A percentile compares a stretch with the other conserved stretches of the same genome.
Evolutionary conservation across 2,113 vertebrate genomes (phyloP).

Genomic region (Ophiodon elongatus): DNA sequence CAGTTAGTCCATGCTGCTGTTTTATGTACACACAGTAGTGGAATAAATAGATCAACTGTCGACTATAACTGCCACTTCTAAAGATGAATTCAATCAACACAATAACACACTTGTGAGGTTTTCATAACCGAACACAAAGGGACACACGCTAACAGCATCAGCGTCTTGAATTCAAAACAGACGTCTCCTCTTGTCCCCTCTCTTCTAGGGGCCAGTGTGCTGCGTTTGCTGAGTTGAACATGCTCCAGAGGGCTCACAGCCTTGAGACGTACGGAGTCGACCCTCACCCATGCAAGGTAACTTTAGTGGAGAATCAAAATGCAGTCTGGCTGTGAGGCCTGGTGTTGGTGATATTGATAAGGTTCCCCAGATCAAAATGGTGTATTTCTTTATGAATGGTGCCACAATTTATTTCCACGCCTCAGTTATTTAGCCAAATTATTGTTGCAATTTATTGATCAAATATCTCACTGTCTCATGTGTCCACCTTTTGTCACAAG

Average conservation of each 20-base stretch:
- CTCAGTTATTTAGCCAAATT: neutral
- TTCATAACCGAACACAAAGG: neutral
- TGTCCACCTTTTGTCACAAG: neutral
- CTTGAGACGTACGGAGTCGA: constrained; percentile 98
- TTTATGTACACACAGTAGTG: neutral
- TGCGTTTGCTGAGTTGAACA: constrained; percentile 92
- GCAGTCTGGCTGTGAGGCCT: neutral
- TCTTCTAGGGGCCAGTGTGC: constrained; percentile 90
- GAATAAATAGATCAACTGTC: neutral
- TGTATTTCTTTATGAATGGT: neutral
- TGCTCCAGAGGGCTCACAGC: constrained; percentile 93
- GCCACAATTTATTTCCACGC: neutral
- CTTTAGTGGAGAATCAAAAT: neutral
- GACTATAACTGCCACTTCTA: neutral
- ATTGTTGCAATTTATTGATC: neutral
- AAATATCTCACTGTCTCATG: neutral
- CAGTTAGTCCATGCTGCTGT: neutral
- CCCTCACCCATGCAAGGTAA: constrained; percentile 99
- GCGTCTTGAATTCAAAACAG: neutral
- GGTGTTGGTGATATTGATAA: neutral
- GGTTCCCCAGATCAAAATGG: neutral
- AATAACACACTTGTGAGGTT: neutral
- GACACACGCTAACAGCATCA: too few relatives aligned
- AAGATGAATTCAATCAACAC: neutral
- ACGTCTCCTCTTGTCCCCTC: constrained; percentile 2